Conservation (phyloP, 2,797 vertebrate genomes). For the Tadarida brasiliensis region DNA sequence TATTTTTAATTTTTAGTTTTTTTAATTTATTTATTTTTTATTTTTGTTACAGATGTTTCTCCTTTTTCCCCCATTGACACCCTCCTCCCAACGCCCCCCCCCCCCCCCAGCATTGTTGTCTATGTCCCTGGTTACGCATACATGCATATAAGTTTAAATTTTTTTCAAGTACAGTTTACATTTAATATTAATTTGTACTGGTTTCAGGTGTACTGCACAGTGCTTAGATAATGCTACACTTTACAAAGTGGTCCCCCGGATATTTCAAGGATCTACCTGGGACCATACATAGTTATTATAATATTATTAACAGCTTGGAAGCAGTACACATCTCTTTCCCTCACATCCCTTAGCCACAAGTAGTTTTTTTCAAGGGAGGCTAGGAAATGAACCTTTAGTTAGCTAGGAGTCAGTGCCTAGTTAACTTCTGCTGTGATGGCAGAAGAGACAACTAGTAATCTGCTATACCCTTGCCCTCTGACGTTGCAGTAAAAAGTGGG, state of each 20-base stretch:
- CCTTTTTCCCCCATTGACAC: no score
- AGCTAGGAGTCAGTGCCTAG: background rate
- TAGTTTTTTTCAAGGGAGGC: conserved; percentile 32
- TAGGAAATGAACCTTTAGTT: background rate
- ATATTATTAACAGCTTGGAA: background rate
- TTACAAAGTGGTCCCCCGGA: background rate
- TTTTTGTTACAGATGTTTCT: no score
- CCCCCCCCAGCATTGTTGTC: no score
- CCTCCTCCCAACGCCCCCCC: no score
- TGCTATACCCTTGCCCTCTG: background rate
- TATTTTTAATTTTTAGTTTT: background rate
- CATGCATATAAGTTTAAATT: no score
- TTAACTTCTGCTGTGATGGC: background rate
- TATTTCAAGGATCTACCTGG: background rate
- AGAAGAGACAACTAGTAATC: background rate
- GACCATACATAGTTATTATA: background rate
- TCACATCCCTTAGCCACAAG: background rate
- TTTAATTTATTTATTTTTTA: no score
- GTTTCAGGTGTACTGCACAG: background rate
- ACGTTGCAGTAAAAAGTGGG: background rate
- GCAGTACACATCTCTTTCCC: background rate
- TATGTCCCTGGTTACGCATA: no score
- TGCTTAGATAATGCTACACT: background rate
- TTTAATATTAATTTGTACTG: background rate
- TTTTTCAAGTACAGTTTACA: background rate